phyloP scores from a whole-genome alignment of 2,797 vertebrate genomes.

The Pteropus rufus region DNA sequence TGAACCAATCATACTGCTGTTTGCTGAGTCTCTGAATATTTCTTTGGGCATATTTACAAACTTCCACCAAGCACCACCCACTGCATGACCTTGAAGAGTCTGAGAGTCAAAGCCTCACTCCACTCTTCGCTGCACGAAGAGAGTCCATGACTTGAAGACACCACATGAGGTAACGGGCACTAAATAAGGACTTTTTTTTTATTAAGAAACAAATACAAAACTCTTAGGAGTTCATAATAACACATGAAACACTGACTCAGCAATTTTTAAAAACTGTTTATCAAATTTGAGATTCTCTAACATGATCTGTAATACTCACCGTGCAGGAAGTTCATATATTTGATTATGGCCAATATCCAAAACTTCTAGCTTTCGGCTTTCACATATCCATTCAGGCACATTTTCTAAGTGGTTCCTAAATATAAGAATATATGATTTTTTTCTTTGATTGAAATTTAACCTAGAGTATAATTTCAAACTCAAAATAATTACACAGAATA shows the following conservation, averaged over 20 bases:
- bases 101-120: conserved; percentile 58
- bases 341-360: conserved; percentile 95
- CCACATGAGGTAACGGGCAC: conserved; percentile 56
- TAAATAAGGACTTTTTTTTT: conserved; percentile 21
- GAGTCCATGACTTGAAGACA: conserved; percentile 35
- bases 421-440: conserved; percentile 45
- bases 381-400: conserved; percentile 95
- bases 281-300: conserved; percentile 33
- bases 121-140: conserved; percentile 28
- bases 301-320: conserved; percentile 85
- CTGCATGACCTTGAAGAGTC: conserved; percentile 50
- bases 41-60: conserved; percentile 55
- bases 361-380: conserved; percentile 95
- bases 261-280: conserved; percentile 56
- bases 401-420: conserved; percentile 92
- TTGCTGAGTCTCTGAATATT: neutral
- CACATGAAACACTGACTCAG: conserved; percentile 69
- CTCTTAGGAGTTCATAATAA: conserved; percentile 29
- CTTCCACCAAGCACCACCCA: conserved; percentile 14
- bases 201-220: neutral
- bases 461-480: neutral
- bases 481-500: conserved; percentile 44
- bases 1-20: neutral
- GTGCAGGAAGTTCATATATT: conserved; percentile 91
- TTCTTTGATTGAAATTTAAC: conserved; percentile 4